A percentile compares a stretch with the other conserved stretches of the same genome.
These are phyloP conservation scores for Falco cherrug DNA, from an alignment of 2,797 vertebrate species.

Conservation along the genomic window DNA sequence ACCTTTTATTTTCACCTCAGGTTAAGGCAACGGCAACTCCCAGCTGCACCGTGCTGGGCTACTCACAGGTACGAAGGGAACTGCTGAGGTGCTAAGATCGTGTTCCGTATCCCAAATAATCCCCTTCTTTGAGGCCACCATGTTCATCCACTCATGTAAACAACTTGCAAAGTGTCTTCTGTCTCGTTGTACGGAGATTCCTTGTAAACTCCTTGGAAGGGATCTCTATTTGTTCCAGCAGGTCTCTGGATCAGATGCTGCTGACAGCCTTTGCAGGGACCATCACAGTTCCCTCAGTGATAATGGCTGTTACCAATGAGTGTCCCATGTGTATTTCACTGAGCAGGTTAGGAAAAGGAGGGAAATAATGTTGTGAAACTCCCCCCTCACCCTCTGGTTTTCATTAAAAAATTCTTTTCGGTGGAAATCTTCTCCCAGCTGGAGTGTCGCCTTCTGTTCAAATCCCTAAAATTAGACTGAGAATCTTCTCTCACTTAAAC, in stretches of 20 bases:
- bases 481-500: constrained; percentile 47
- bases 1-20: background rate
- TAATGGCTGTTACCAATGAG: background rate
- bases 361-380: constrained; percentile 27
- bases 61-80: background rate
- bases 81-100: background rate
- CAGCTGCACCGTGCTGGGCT: background rate
- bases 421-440: constrained; percentile 60
- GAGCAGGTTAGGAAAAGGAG: background rate
- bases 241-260: background rate
- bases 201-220: background rate
- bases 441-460: constrained; percentile 65
- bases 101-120: background rate
- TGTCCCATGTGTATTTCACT: background rate
- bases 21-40: background rate
- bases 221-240: background rate
- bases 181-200: rapidly evolving
- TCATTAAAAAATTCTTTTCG: constrained; percentile 29
- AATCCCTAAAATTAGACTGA: constrained; percentile 66
- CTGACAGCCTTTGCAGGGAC: background rate
- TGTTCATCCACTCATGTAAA: background rate
- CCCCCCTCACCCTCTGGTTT: constrained; percentile 16
- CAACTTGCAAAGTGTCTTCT: background rate
- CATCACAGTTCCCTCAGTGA: background rate
- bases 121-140: background rate